A percentile compares a stretch with the other conserved stretches of the same genome.
These are phyloP conservation scores for Ctenicera cuprea DNA, from an alignment of 2,888 invertebrate species.

Conservation along the genomic window DNA sequence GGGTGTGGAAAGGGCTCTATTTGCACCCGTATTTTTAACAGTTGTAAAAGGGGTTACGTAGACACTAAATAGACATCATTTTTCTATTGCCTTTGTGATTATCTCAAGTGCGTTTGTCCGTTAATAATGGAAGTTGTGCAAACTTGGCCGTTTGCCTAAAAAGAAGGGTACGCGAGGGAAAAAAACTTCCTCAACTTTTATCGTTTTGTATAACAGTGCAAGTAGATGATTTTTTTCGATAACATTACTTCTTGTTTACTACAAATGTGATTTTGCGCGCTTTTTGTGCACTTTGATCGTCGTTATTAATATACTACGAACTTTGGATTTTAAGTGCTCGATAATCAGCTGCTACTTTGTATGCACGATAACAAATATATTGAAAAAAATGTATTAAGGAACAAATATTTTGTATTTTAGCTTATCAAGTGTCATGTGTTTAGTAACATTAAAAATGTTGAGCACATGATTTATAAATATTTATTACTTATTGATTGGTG, in stretches of 20 bases:
- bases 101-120: slow-evolving; percentile 68
- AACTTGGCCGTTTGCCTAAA: slow-evolving; percentile 58
- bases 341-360: slow-evolving; percentile 2
- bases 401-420: neutral
- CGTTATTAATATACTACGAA: neutral
- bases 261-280: neutral
- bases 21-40: slow-evolving; percentile 34
- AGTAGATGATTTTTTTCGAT: neutral
- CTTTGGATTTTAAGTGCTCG: slow-evolving; percentile 1
- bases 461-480: no score
- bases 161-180: slow-evolving; percentile 36
- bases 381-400: neutral
- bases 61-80: slow-evolving; percentile 51
- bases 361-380: neutral
- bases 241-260: neutral
- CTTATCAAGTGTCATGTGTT: no score
- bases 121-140: slow-evolving; percentile 70
- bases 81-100: slow-evolving; percentile 52
- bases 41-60: slow-evolving; percentile 38
- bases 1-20: slow-evolving; percentile 27
- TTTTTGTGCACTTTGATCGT: slow-evolving; percentile 2
- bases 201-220: neutral
- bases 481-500: no score
- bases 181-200: slow-evolving; percentile 37
- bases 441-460: no score